Percentiles rank a stretch among this genome's conserved stretches.
These are phyloP conservation scores for Panurus biarmicus DNA, from an alignment of 2,113 vertebrate species.

Conservation along the genomic window DNA sequence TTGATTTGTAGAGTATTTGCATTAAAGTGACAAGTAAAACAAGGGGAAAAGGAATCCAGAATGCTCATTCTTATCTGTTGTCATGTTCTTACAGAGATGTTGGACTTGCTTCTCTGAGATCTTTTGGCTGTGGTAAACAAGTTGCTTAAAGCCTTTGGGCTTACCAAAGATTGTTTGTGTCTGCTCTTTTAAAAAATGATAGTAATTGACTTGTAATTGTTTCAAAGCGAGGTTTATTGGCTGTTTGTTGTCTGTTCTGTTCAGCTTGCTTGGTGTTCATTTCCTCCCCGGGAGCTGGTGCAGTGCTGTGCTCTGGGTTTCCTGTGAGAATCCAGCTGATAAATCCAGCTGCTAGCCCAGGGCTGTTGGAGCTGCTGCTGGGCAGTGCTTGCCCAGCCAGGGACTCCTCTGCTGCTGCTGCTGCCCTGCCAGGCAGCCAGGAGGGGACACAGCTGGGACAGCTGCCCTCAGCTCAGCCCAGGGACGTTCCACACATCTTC, in stretches of 20 bases:
- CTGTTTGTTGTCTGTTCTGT: neutral
- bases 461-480: neutral
- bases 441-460: neutral
- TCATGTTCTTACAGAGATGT: conserved; percentile 17
- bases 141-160: neutral
- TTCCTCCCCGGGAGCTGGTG: neutral
- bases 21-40: conserved; percentile 64
- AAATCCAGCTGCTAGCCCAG: rapidly evolving
- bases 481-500: neutral
- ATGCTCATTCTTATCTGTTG: neutral
- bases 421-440: neutral
- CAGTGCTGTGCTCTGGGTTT: neutral
- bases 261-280: neutral
- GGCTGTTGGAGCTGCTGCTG: neutral
- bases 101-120: neutral
- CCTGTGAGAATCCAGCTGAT: rapidly evolving
- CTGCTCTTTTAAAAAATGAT: neutral
- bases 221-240: neutral
- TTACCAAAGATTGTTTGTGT: neutral
- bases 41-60: conserved; percentile 10
- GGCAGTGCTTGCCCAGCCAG: neutral
- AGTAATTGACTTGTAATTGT: neutral
- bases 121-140: conserved; percentile 15
- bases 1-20: conserved; percentile 67
- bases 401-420: neutral